Percentiles rank a stretch among this genome's conserved stretches.
Conservation (phyloP, 2,888 invertebrate species). For the Pherbina coryleti region DNA sequence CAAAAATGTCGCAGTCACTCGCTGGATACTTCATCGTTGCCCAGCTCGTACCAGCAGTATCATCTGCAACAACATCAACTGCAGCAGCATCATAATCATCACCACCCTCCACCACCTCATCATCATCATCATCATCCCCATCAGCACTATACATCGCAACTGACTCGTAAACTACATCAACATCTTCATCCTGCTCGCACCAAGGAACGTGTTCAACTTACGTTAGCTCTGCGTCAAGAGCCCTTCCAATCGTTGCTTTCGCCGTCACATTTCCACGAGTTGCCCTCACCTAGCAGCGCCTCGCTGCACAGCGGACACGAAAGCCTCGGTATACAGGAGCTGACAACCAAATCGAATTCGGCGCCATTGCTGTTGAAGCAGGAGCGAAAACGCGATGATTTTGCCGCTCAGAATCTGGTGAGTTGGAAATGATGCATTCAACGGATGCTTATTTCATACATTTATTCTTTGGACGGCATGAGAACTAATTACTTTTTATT, state of each 20-base stretch:
- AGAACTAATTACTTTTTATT: slow-evolving; percentile 20
- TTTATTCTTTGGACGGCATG: neutral
- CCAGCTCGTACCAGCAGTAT: slow-evolving; percentile 47
- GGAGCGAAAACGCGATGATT: slow-evolving; percentile 65
- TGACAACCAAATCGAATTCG: slow-evolving; percentile 69
- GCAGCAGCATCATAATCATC: slow-evolving; percentile 43
- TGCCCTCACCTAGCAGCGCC: slow-evolving; percentile 69
- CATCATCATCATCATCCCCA: slow-evolving; percentile 38
- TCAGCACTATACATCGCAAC: slow-evolving; percentile 43
- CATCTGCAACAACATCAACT: slow-evolving; percentile 48
- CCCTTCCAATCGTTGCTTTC: slow-evolving; percentile 66
- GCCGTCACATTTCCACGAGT: slow-evolving; percentile 65
- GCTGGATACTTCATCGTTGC: slow-evolving; percentile 59
- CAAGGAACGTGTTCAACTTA: slow-evolving; percentile 63
- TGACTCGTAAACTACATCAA: slow-evolving; percentile 53
- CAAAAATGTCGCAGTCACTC: slow-evolving; percentile 65
- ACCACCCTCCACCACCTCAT: slow-evolving; percentile 41
- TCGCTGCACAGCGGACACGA: slow-evolving; percentile 68
- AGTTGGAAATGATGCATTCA: slow-evolving; percentile 49
- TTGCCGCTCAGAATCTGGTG: slow-evolving; percentile 67
- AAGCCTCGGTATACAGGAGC: slow-evolving; percentile 66
- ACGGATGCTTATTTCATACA: neutral
- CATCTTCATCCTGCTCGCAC: slow-evolving; percentile 52
- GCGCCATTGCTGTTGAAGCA: slow-evolving; percentile 69
- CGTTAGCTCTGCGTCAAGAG: slow-evolving; percentile 66